Percentiles rank a stretch among this genome's conserved stretches.
Conservation (phyloP, 2,113 vertebrate genomes). For the Brevimyrus niger region DNA sequence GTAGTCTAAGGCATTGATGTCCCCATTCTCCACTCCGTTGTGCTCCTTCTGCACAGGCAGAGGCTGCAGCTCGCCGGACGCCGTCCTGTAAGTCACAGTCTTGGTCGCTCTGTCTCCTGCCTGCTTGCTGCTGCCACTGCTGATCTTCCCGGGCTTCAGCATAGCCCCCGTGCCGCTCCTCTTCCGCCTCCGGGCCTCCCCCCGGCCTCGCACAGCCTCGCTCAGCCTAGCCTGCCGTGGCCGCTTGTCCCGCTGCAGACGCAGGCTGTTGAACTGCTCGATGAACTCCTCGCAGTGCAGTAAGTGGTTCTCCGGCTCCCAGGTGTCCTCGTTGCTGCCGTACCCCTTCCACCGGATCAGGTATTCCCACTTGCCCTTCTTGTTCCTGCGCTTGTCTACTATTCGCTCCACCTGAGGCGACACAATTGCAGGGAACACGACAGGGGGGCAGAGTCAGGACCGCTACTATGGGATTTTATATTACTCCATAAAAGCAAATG, state of each 20-base stretch:
- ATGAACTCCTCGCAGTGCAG: slow-evolving; percentile 96
- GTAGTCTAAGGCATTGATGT: slow-evolving; percentile 69
- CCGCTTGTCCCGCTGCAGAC: slow-evolving; percentile 66
- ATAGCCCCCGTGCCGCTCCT: slow-evolving; percentile 52
- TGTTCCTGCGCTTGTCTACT: slow-evolving; percentile 93
- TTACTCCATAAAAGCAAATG: background rate
- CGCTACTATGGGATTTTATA: background rate
- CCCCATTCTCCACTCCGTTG: slow-evolving; percentile 79
- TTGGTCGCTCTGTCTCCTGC: slow-evolving; percentile 72
- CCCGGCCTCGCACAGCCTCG: slow-evolving; percentile 57
- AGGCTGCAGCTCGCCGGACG: slow-evolving; percentile 75
- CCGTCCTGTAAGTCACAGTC: slow-evolving; percentile 77
- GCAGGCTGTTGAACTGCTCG: slow-evolving; percentile 87
- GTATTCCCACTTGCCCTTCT: slow-evolving; percentile 97
- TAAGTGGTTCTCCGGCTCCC: slow-evolving; percentile 92
- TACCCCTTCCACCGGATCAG: slow-evolving; percentile 97
- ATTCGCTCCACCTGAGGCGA: slow-evolving; percentile 83
- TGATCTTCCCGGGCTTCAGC: slow-evolving; percentile 68
- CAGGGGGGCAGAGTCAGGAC: background rate
- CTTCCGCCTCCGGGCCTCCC: slow-evolving; percentile 74
- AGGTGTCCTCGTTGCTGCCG: slow-evolving; percentile 89
- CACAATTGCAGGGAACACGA: background rate
- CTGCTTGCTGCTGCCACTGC: slow-evolving; percentile 49
- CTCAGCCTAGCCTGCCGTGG: slow-evolving; percentile 65
- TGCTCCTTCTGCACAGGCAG: slow-evolving; percentile 73